These are phyloP conservation scores for Neopipo cinnamomea DNA, from an alignment of 2,113 vertebrate genomes.

Conservation along the genomic window DNA sequence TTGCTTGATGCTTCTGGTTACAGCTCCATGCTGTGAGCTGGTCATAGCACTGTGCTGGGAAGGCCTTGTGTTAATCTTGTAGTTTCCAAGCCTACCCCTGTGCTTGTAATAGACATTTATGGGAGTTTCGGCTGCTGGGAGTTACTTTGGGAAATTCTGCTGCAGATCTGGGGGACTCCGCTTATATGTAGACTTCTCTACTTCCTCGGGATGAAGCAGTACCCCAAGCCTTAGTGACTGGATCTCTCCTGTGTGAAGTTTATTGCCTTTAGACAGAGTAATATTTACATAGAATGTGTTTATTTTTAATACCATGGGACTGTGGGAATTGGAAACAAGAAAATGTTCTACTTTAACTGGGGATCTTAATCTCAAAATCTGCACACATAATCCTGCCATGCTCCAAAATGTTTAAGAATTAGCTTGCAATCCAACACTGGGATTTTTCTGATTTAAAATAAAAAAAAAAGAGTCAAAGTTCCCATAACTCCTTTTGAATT, in stretches of 20 bases:
- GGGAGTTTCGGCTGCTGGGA: not conserved
- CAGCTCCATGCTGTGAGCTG: not conserved
- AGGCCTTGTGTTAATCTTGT: not conserved
- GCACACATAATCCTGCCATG: not conserved
- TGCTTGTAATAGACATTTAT: not conserved
- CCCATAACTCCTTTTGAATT: not conserved
- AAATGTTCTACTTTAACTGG: not conserved
- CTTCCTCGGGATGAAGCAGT: not conserved
- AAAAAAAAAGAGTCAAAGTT: not conserved
- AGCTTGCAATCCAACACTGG: not conserved
- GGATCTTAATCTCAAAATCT: not conserved
- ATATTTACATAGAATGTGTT: not conserved
- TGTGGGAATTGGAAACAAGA: not conserved
- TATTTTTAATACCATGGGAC: not conserved
- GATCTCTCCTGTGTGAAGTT: not conserved
- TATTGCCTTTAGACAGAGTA: not conserved
- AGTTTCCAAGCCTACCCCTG: not conserved
- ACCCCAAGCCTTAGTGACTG: not conserved
- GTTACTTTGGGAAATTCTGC: not conserved
- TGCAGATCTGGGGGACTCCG: not conserved
- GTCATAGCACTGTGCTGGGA: not conserved
- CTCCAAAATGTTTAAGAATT: not conserved
- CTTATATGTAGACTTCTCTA: not conserved
- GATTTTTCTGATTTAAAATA: not conserved
- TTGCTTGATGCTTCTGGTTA: not conserved